These are phyloP conservation scores for Nemurella pictetii DNA, from an alignment of 2,888 invertebrate species.

Conservation along the genomic window DNA sequence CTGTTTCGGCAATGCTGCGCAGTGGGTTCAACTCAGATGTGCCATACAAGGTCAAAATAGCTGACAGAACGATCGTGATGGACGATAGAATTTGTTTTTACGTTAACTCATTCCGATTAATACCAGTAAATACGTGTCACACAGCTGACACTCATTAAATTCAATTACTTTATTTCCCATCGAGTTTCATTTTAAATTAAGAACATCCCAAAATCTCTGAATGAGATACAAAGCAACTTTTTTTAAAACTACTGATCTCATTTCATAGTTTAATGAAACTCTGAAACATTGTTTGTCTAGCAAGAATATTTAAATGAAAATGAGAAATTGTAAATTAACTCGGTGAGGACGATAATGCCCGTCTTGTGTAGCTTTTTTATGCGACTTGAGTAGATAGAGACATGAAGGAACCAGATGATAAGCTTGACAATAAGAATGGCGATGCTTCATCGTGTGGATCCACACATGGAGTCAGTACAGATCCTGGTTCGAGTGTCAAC, in stretches of 20 bases:
- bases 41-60: neutral
- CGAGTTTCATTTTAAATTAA: neutral
- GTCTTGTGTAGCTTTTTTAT: neutral
- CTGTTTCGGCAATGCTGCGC: neutral
- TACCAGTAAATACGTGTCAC: neutral
- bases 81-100: neutral
- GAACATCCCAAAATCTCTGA: neutral
- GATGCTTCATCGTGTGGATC: slow-evolving; percentile 24
- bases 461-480: neutral
- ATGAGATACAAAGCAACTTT: neutral
- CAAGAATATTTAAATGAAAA: too few relatives aligned
- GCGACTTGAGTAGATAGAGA: neutral
- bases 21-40: neutral
- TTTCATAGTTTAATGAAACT: neutral
- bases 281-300: neutral
- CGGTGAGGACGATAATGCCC: neutral
- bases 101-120: neutral
- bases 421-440: slow-evolving; percentile 37
- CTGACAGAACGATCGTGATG: neutral
- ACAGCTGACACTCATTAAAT: neutral
- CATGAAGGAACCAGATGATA: slow-evolving; percentile 35
- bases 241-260: neutral
- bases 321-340: neutral
- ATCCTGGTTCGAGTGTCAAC: slow-evolving; percentile 30
- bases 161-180: neutral